A percentile compares a stretch with the other conserved stretches of the same genome.
These are phyloP conservation scores for Podocnemis expansa DNA, from an alignment of 2,113 vertebrate species.

Conservation along the genomic window DNA sequence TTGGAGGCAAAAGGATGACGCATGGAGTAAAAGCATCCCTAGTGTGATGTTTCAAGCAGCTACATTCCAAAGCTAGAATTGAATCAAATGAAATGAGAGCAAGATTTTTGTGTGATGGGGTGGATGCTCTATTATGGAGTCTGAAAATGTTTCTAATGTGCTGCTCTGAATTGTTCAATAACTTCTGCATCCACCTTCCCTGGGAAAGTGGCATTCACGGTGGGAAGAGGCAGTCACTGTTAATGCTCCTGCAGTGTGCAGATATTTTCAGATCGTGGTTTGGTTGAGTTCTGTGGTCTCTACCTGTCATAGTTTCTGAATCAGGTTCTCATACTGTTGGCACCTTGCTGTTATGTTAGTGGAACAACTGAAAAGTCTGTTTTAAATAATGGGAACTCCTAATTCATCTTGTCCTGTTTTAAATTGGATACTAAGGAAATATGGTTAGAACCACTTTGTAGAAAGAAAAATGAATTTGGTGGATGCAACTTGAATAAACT, in stretches of 20 bases:
- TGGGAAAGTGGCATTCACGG: neutral
- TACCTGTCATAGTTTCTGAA: neutral
- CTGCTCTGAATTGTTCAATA: neutral
- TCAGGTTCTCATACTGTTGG: neutral
- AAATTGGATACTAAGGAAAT: neutral
- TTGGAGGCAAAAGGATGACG: neutral
- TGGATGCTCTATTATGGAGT: neutral
- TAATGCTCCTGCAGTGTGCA: neutral
- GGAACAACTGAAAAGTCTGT: conserved; percentile 21
- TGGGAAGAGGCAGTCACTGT: rapidly evolving
- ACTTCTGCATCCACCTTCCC: neutral
- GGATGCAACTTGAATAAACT: neutral
- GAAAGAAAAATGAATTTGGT: neutral
- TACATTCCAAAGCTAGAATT: neutral
- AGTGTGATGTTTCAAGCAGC: neutral
- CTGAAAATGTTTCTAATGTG: rapidly evolving
- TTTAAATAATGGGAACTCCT: conserved; percentile 1
- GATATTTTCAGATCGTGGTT: neutral
- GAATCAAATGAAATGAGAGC: neutral
- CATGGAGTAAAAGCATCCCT: neutral
- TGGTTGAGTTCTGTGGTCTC: conserved; percentile 19
- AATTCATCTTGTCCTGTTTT: neutral
- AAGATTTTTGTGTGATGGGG: neutral
- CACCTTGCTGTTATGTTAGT: neutral
- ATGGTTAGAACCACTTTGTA: neutral